Evolutionary conservation across 2,113 vertebrate genomes (phyloP).

Genomic region (Hyaena hyaena): DNA sequence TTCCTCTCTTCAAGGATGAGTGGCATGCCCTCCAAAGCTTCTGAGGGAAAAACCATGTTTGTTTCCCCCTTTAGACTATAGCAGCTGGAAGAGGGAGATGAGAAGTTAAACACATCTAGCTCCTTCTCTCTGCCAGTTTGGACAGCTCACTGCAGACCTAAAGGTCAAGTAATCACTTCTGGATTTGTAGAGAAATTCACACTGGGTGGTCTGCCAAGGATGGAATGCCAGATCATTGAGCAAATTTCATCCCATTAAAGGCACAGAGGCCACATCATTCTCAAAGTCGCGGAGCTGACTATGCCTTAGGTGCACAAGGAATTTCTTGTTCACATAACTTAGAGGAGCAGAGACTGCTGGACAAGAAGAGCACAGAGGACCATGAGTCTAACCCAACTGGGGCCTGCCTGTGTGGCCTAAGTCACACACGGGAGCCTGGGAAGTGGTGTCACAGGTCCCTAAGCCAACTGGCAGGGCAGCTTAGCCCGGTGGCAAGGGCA

Average conservation of each 20-base stretch:
- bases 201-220: slow-evolving; percentile 24
- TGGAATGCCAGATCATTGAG: slow-evolving; percentile 42
- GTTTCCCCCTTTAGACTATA: not conserved
- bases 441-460: not conserved
- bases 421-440: not conserved
- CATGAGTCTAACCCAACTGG: not conserved
- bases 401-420: not conserved
- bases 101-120: not conserved
- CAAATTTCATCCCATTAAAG: slow-evolving; percentile 57
- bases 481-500: not conserved
- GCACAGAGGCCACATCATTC: not conserved
- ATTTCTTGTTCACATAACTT: slow-evolving; percentile 44
- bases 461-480: not conserved
- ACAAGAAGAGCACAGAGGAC: not conserved
- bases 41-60: not conserved
- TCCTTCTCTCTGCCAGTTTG: not conserved
- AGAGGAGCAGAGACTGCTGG: not conserved
- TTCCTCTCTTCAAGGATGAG: not conserved
- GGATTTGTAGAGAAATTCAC: not conserved
- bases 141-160: not conserved
- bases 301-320: not conserved
- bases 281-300: not conserved
- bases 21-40: not conserved
- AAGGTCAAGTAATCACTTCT: slow-evolving; percentile 21
- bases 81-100: not conserved